Conservation (phyloP, 2,797 vertebrate genomes). For the Pangasius djambal region DNA sequence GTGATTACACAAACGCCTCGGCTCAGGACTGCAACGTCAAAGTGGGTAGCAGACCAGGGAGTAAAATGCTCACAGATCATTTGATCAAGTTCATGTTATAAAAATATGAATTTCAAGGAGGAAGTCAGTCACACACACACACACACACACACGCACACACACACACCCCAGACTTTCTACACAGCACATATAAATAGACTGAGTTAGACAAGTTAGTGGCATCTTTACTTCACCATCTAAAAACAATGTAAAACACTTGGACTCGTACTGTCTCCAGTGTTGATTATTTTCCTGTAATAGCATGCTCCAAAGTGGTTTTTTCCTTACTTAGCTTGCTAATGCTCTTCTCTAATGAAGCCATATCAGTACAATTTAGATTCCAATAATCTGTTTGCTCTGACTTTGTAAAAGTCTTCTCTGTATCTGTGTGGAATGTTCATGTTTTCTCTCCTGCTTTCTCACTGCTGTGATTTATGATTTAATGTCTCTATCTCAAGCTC, state of each 20-base stretch:
- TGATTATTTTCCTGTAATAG: background rate
- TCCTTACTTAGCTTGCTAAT: background rate
- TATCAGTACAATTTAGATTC: background rate
- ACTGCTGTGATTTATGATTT: conserved; percentile 37
- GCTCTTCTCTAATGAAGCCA: background rate
- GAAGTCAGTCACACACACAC: conserved; percentile 6
- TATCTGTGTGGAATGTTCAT: background rate
- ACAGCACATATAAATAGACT: background rate
- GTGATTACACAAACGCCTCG: background rate
- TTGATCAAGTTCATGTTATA: background rate
- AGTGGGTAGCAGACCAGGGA: background rate
- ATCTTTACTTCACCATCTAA: background rate
- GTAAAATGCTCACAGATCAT: background rate
- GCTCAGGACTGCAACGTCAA: background rate
- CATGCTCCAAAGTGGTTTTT: background rate
- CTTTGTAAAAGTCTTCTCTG: background rate
- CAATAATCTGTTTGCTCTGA: background rate
- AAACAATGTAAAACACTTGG: background rate
- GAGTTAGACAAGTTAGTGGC: background rate
- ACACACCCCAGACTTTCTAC: background rate
- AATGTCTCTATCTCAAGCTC: conserved; percentile 22
- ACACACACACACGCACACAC: background rate
- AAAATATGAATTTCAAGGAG: background rate
- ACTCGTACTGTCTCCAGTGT: background rate
- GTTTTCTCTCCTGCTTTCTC: conserved; percentile 29